A percentile compares a stretch with the other conserved stretches of the same genome.
Evolutionary conservation across 2,113 vertebrate species (phyloP).

Genomic region (Collichthys lucidus): DNA sequence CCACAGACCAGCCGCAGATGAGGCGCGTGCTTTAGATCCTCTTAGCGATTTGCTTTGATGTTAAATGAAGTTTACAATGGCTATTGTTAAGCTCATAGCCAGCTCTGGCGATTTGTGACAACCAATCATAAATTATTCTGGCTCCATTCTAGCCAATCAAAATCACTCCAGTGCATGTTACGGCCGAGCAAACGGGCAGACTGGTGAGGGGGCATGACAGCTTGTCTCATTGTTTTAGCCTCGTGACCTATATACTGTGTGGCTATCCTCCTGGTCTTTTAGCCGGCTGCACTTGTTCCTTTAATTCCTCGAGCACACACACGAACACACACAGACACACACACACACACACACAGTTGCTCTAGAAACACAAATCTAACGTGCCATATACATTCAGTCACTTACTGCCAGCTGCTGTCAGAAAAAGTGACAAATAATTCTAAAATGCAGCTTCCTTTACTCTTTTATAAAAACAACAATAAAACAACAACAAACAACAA

Average conservation of each 20-base stretch:
- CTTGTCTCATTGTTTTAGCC: conserved; percentile 77
- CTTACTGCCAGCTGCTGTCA: neutral
- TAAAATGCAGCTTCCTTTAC: neutral
- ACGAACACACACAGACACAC: conserved; percentile 22
- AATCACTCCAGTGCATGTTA: conserved; percentile 11
- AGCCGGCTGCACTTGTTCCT: conserved; percentile 42
- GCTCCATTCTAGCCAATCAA: conserved; percentile 62
- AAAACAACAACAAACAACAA: neutral
- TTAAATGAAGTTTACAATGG: neutral
- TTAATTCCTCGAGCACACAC: conserved; percentile 47
- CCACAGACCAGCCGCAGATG: neutral
- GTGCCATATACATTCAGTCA: neutral
- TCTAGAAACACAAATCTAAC: neutral
- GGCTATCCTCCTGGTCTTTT: conserved; percentile 18
- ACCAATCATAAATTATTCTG: conserved; percentile 61
- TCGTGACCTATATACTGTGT: conserved; percentile 77
- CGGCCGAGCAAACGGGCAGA: conserved; percentile 52
- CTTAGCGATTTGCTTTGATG: conserved; percentile 21
- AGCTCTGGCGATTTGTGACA: conserved; percentile 61
- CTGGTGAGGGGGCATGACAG: conserved; percentile 58
- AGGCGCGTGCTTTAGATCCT: neutral
- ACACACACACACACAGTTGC: neutral
- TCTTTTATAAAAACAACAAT: neutral
- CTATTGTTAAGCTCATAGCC: conserved; percentile 9
- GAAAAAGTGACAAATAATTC: conserved; percentile 20